Conservation (phyloP, 64 coral and sea anemone species). For the Platygyra sinensis region DNA sequence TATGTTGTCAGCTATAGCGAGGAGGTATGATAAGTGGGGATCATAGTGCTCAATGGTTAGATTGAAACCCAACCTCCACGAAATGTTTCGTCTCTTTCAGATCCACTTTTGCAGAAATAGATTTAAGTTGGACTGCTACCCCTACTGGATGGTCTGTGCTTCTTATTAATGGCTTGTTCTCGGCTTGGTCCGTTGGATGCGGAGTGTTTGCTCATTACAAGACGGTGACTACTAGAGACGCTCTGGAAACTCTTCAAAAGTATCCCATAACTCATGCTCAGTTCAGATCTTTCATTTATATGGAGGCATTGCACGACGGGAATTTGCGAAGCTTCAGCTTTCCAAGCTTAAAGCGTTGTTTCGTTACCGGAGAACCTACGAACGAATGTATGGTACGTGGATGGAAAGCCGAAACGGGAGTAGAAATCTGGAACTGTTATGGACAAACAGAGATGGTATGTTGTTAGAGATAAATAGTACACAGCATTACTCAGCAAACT, state of each 20-base stretch:
- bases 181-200: slow-evolving; percentile 68
- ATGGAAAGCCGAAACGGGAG: slow-evolving; percentile 68
- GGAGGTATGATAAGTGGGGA: too few relatives aligned
- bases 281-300: slow-evolving; percentile 50
- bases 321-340: slow-evolving; percentile 42
- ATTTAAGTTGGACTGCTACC: slow-evolving; percentile 57
- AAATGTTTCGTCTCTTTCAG: background rate
- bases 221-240: slow-evolving; percentile 23
- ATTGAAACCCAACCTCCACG: too few relatives aligned
- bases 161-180: slow-evolving; percentile 46
- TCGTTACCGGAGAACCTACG: slow-evolving; percentile 69
- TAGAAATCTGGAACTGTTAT: slow-evolving; percentile 69
- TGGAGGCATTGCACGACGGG: slow-evolving; percentile 60
- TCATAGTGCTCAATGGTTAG: too few relatives aligned
- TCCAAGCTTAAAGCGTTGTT: slow-evolving; percentile 56
- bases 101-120: background rate
- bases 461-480: background rate
- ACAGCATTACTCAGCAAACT: too few relatives aligned
- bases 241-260: slow-evolving; percentile 63
- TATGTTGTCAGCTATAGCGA: too few relatives aligned
- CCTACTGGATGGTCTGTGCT: slow-evolving; percentile 72
- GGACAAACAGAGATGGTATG: slow-evolving; percentile 83
- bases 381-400: slow-evolving; percentile 61
- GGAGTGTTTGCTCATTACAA: slow-evolving; percentile 54
- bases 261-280: slow-evolving; percentile 64